Percentiles rank a stretch among this genome's conserved stretches.
Evolutionary conservation across 2,888 invertebrate species (phyloP).

Genomic region (Cenopis cana): DNA sequence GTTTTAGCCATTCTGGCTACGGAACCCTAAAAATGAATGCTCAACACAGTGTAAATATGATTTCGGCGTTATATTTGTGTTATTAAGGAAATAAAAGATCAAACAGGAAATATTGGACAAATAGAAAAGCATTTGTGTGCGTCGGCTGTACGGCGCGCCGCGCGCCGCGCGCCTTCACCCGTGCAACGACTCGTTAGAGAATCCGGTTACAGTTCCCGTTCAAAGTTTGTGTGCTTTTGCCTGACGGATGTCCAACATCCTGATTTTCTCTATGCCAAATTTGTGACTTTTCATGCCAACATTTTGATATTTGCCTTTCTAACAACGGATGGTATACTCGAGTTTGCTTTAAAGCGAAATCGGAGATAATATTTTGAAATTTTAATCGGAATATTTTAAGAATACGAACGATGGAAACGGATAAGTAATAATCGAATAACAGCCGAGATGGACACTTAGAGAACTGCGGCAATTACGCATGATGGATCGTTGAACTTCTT

Average conservation of each 20-base stretch:
- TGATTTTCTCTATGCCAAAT: constrained; percentile 59
- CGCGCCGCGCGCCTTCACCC: constrained; percentile 54
- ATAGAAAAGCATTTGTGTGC: constrained; percentile 36
- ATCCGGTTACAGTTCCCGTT: constrained; percentile 72
- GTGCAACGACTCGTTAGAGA: constrained; percentile 74
- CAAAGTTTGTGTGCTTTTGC: constrained; percentile 74
- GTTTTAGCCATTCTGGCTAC: no score
- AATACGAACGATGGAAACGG: constrained; percentile 50
- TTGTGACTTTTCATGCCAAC: constrained; percentile 46
- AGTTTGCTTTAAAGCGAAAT: constrained; percentile 29
- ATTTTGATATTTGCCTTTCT: constrained; percentile 43
- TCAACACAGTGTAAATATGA: constrained; percentile 30
- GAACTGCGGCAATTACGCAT: constrained; percentile 74
- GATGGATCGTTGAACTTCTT: constrained; percentile 76
- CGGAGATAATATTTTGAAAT: constrained; percentile 11
- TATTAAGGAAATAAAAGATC: constrained; percentile 45
- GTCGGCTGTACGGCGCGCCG: constrained; percentile 24
- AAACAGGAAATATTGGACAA: constrained; percentile 44
- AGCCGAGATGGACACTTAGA: constrained; percentile 64
- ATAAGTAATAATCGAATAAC: constrained; percentile 71
- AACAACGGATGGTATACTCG: constrained; percentile 29
- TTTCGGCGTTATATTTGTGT: constrained; percentile 35
- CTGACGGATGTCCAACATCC: constrained; percentile 69
- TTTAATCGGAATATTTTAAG: constrained; percentile 27
- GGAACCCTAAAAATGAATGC: no score